Base-by-base conservation (phyloP, 1,140 invertebrate genomes). In the Trichonephila clavipes region DNA sequence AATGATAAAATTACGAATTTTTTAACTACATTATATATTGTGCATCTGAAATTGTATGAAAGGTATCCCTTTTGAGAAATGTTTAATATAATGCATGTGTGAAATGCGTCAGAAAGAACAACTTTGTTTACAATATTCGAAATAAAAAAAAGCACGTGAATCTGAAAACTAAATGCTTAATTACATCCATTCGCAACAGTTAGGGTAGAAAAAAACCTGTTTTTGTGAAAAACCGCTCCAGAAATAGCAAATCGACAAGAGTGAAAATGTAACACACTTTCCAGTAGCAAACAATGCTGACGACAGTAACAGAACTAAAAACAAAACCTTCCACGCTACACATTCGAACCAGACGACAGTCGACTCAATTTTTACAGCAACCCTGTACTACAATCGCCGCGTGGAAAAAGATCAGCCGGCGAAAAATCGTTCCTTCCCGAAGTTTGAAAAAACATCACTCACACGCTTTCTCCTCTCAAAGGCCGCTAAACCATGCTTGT, bases 381-480 rank as follows among this genome's bases (percentile, higher is more conserved):
- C 83, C 83, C 83, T 86, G 51, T 62, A 86, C 58, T 62, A 86
- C 59, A 59, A 28, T 61, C 19, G 14, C 44, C 81, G 83, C 81
- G 19, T 83, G 81, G 81, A 14, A 34, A 62, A 59, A 61, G 8
- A 62, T 28, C 24, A 28, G 21, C 18, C 12, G 21, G 6, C 14
- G 59, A 24, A 62, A 62, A 21, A 34, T 61, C 59, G 18, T 4
- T 19, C 12, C 21, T n/a, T 16, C 16, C 1, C 24, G n/a, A 12
- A 24, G 59, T n/a, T n/a, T 16, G 21, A 61, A 86, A 72, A 72
- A 28, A 72, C 24, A 72, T 28, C 24, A 34, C 69, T 61, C 58
- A 24, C 24, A 7, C 24, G n/a, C 59, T 28, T 34, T 59, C 19
- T 34, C 24, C 24, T 14, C n/a, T 28, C 28, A 14, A n/a, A 24